Evolutionary conservation across 2,797 vertebrate genomes (phyloP).

Genomic region (Erpetoichthys calabaricus): DNA sequence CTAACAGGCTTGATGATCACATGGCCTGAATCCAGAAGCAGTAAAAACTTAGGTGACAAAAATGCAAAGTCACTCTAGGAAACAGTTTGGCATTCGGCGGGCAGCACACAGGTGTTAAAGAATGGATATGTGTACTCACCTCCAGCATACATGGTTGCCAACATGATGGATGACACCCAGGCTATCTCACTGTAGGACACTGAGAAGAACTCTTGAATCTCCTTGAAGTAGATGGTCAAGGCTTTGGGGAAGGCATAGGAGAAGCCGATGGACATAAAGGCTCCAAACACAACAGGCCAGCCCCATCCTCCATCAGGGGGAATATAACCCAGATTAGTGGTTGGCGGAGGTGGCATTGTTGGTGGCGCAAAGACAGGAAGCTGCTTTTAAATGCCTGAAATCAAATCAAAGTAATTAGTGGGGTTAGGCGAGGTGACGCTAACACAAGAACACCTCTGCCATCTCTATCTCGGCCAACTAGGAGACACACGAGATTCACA

Average conservation of each 20-base stretch:
- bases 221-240: constrained; percentile 59
- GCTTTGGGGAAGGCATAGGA: constrained; percentile 62
- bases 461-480: neutral
- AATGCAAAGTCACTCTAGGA: too few relatives aligned
- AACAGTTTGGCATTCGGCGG: too few relatives aligned
- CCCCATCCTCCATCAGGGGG: constrained; percentile 60
- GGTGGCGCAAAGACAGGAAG: neutral
- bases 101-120: too few relatives aligned
- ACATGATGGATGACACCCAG: constrained; percentile 61
- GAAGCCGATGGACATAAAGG: constrained; percentile 62
- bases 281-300: constrained; percentile 51
- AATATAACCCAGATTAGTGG: constrained; percentile 13
- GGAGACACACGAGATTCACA: neutral
- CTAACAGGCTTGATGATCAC: too few relatives aligned
- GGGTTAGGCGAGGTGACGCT: too few relatives aligned
- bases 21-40: too few relatives aligned
- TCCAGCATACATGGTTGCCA: constrained; percentile 55
- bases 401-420: too few relatives aligned
- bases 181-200: constrained; percentile 56
- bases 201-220: constrained; percentile 59
- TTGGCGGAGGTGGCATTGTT: constrained; percentile 38
- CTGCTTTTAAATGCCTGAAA: constrained; percentile 22
- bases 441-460: neutral
- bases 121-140: constrained; percentile 39
- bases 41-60: too few relatives aligned